Evolutionary conservation across 35 echinoderm and acorn worm species (phyloP), one percentile per base, ranked within the genome.

Genomic region (Patiria miniata): DNA sequence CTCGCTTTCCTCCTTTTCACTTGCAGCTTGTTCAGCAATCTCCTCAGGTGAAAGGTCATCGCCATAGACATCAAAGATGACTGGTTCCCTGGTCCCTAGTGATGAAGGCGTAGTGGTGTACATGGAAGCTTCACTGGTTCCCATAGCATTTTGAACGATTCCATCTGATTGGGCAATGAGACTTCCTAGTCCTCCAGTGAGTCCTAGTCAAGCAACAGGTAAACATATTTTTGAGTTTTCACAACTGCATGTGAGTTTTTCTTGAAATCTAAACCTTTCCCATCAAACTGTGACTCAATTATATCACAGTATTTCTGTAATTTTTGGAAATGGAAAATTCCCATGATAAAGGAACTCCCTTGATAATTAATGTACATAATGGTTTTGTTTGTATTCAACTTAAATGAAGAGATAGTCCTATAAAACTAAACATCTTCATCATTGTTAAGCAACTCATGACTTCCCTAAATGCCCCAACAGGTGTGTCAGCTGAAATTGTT

Each of bases 101-200:
- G 79, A n/a, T 15, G 81, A 56, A 56, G 53, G n/a, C 8, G 60
- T 23, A 21, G 60, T 4, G 60, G 60, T 65, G 60, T 15, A 23
- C 60, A 65, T 10, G 28, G 23, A 7, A 34, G 57, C 30, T 80
- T 80, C 51, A 15, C 54, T 39, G 52, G 32, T n/a, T 58, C 28
- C 81, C 30, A 83, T 14, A 14, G 53, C 81, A 37, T 14, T 34
- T 12, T 83, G 52, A 37, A 83, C 81, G 37, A 83, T 57, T 3
- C 39, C 53, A 14, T 83, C 52, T 37, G 81, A 83, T 83, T 83
- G 81, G 30, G 55, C 36, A 21, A 83, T 83, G 8, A 83, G 12
- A n/a, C 37, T 83, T 9, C 81, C 81, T 36, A 83, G 37, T 21
- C 51, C 81, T 17, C 29, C 81, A 15, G 81, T 83, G 12, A 83